phyloP scores from a whole-genome alignment of 2,797 vertebrate genomes.

The Danio kyathit region DNA sequence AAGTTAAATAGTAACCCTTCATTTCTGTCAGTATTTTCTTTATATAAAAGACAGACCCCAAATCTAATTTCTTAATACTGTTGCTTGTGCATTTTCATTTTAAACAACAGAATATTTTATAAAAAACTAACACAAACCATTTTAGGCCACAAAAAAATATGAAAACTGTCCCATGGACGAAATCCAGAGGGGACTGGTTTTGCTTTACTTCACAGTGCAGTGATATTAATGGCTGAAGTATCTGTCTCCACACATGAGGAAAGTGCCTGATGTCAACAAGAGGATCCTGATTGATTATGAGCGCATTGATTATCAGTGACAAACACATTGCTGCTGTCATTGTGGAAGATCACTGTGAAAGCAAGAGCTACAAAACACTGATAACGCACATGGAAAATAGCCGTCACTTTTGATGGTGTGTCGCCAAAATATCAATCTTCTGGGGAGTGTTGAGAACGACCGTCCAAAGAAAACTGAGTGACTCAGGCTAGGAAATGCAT shows the following conservation, averaged over 20 bases:
- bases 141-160: no score
- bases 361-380: conserved; percentile 35
- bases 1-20: no score
- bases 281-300: conserved; percentile 45
- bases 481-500: conserved; percentile 61
- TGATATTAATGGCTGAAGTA: background rate
- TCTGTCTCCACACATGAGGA: background rate
- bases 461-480: conserved; percentile 63
- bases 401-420: conserved; percentile 39
- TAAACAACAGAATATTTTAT: no score
- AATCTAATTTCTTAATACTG: no score
- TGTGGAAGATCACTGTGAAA: conserved; percentile 3
- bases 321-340: conserved; percentile 50
- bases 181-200: background rate
- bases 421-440: conserved; percentile 20
- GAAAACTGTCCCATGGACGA: no score
- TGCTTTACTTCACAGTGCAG: background rate
- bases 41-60: no score
- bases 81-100: no score
- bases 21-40: no score
- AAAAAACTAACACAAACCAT: no score
- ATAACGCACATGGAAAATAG: conserved; percentile 50
- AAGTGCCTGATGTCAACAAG: conserved; percentile 16
- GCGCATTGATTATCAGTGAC: conserved; percentile 50
- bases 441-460: conserved; percentile 21